Conservation (phyloP, 2,797 vertebrate species). For the Takifugu rubripes region DNA sequence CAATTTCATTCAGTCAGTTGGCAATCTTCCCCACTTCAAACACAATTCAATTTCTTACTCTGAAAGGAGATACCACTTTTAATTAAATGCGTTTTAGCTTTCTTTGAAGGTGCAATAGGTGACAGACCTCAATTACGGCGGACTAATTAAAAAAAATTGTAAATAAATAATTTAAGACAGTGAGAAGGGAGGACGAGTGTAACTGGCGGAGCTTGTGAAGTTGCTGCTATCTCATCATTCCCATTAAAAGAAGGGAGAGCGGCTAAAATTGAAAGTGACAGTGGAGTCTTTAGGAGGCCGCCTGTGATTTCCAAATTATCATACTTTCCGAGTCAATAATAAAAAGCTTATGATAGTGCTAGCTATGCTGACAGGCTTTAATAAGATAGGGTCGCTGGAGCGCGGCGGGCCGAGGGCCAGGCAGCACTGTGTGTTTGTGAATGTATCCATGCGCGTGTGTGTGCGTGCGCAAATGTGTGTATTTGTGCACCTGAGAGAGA, state of each 20-base stretch:
- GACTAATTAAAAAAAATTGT: constrained; percentile 77
- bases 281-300: constrained; percentile 76
- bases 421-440: constrained; percentile 45
- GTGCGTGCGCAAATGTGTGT: constrained; percentile 30
- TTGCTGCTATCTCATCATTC: constrained; percentile 72
- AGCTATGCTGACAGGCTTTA: constrained; percentile 79
- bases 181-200: constrained; percentile 35
- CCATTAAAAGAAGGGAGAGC: constrained; percentile 73
- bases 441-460: constrained; percentile 32
- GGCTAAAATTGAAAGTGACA: constrained; percentile 78
- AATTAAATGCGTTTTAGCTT: constrained; percentile 81
- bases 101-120: constrained; percentile 76
- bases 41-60: constrained; percentile 75
- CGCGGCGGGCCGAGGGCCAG: constrained; percentile 62
- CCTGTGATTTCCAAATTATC: constrained; percentile 82
- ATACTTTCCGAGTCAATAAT: constrained; percentile 84
- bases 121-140: constrained; percentile 80
- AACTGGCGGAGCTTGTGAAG: constrained; percentile 66
- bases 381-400: constrained; percentile 79
- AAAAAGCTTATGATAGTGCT: constrained; percentile 82
- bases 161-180: constrained; percentile 66
- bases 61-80: constrained; percentile 77
- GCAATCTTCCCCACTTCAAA: constrained; percentile 76
- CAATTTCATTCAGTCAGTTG: constrained; percentile 73
- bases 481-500: constrained; percentile 11